phyloP scores from a whole-genome alignment of 2,888 invertebrate species.

The Melipona beecheii region DNA sequence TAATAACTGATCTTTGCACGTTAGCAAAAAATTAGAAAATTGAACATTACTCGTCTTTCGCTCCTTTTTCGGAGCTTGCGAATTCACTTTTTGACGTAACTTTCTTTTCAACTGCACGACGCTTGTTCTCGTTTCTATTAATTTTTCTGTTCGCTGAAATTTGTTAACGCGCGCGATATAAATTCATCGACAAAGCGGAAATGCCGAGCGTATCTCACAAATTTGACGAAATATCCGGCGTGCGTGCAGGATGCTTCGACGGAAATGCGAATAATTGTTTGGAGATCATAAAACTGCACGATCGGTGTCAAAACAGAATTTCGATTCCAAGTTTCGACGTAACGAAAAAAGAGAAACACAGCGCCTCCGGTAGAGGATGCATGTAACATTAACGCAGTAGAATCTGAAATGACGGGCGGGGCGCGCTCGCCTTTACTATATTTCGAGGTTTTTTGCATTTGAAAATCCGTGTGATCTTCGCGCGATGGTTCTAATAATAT shows the following conservation, averaged over 20 bases:
- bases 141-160: not conserved
- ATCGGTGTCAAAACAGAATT: not conserved
- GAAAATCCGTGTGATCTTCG: slow-evolving; percentile 13
- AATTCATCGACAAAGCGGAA: not conserved
- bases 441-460: slow-evolving; percentile 21
- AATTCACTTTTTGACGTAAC: too few species aligned
- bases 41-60: too few species aligned
- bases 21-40: too few species aligned
- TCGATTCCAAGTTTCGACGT: not conserved
- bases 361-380: not conserved
- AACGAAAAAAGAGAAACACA: too few species aligned
- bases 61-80: too few species aligned
- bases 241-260: not conserved
- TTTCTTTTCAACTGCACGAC: too few species aligned
- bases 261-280: not conserved
- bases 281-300: not conserved
- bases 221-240: not conserved
- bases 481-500: slow-evolving; percentile 1
- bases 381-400: not conserved
- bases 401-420: not conserved
- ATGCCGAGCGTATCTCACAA: not conserved
- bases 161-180: slow-evolving; percentile 4
- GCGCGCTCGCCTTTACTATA: not conserved
- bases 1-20: too few species aligned
- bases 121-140: too few species aligned